phyloP scores from a whole-genome alignment of 2,888 invertebrate species.

The Lepidochrysops patricia region DNA sequence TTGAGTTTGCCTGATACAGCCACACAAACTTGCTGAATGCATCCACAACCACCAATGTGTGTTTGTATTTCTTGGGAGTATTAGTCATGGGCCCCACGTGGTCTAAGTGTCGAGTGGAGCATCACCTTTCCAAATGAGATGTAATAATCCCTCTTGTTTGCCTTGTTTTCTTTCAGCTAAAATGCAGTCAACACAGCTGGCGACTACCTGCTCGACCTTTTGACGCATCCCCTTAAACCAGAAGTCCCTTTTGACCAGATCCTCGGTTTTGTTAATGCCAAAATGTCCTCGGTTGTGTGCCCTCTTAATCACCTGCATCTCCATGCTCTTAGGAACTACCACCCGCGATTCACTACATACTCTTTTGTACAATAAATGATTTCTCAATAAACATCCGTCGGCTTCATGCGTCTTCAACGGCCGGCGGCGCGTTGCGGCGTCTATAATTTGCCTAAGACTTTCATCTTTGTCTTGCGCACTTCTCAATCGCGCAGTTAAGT shows the following conservation, averaged over 20 bases:
- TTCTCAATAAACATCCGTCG: constrained; percentile 25
- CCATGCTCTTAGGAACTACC: constrained; percentile 36
- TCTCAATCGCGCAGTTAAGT: neutral
- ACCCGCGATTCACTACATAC: constrained; percentile 16
- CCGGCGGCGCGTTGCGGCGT: constrained; percentile 14
- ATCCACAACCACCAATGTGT: constrained; percentile 39
- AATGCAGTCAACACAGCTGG: constrained; percentile 25
- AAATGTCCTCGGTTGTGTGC: constrained; percentile 16
- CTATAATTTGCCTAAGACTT: neutral
- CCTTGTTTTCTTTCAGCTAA: constrained; percentile 27
- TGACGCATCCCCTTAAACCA: neutral
- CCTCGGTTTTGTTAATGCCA: neutral
- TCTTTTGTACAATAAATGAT: constrained; percentile 27
- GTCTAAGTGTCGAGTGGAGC: constrained; percentile 26
- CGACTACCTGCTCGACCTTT: constrained; percentile 21
- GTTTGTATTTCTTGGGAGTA: constrained; percentile 35
- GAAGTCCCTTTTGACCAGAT: neutral
- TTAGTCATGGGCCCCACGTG: constrained; percentile 37
- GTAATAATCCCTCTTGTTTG: constrained; percentile 27
- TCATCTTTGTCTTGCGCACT: neutral
- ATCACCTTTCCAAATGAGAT: constrained; percentile 22
- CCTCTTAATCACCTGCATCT: constrained; percentile 21
- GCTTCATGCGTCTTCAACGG: too few relatives aligned
- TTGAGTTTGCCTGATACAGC: constrained; percentile 35
- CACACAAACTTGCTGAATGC: constrained; percentile 41